A percentile compares a stretch with the other conserved stretches of the same genome.
Conservation (phyloP, 1,140 invertebrate species). For the Atta cephalotes region DNA sequence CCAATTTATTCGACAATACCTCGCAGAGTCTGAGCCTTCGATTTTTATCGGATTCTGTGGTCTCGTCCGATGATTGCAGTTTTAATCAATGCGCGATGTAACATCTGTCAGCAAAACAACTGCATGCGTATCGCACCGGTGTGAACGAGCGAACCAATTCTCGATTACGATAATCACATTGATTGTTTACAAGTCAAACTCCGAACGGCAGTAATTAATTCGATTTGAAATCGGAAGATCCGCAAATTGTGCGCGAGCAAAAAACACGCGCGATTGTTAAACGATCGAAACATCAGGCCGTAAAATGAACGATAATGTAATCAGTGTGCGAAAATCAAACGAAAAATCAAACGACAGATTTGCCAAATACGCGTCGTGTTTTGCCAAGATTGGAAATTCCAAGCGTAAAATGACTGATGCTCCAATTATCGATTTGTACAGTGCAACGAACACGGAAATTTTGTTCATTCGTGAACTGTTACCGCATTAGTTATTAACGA, state of each 20-base stretch:
- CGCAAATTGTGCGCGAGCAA: slow-evolving; percentile 47
- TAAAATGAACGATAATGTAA: slow-evolving; percentile 69
- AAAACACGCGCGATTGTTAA: slow-evolving; percentile 30
- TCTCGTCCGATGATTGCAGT: slow-evolving; percentile 71
- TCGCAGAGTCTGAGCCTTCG: slow-evolving; percentile 58
- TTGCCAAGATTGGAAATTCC: slow-evolving; percentile 46
- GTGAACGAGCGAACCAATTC: not conserved
- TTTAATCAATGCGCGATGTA: slow-evolving; percentile 69
- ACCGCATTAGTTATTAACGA: slow-evolving; percentile 25
- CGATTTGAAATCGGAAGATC: slow-evolving; percentile 62
- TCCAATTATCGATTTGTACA: slow-evolving; percentile 50
- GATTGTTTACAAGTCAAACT: slow-evolving; percentile 65
- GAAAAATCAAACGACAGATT: slow-evolving; percentile 21
- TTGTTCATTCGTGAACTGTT: slow-evolving; percentile 21
- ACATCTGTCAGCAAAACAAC: slow-evolving; percentile 61
- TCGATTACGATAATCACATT: slow-evolving; percentile 72
- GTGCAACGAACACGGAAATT: not conserved
- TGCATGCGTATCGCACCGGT: not conserved
- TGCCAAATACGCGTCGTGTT: slow-evolving; percentile 28
- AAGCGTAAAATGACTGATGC: slow-evolving; percentile 25
- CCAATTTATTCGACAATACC: slow-evolving; percentile 53
- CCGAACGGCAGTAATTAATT: slow-evolving; percentile 68
- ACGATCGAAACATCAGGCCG: slow-evolving; percentile 27
- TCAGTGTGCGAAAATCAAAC: slow-evolving; percentile 42
- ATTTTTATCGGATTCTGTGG: slow-evolving; percentile 72